Conservation (phyloP, 2,113 vertebrate genomes). For the Colius striatus region DNA sequence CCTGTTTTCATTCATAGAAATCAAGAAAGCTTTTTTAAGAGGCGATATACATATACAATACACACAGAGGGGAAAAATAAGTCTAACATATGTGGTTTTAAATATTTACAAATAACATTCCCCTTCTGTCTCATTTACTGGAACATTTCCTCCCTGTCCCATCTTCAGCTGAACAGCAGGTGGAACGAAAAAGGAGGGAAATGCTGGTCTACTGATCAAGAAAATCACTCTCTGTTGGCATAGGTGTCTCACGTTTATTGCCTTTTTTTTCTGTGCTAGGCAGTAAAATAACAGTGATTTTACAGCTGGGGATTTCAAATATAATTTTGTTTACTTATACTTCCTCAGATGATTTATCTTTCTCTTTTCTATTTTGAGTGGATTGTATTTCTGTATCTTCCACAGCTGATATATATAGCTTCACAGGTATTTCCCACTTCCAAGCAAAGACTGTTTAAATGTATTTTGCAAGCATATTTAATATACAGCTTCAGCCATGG, state of each 20-base stretch:
- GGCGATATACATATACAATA: neutral
- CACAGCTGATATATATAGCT: neutral
- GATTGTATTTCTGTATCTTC: neutral
- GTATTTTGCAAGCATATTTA: neutral
- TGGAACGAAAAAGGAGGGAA: neutral
- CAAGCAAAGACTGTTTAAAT: neutral
- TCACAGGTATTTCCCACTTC: constrained; percentile 1
- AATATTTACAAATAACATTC: neutral
- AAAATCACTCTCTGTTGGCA: neutral
- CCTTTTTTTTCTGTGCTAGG: neutral
- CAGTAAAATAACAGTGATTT: neutral
- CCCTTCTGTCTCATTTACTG: neutral
- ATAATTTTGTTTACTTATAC: constrained; percentile 4
- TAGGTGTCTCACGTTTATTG: neutral
- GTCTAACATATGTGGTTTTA: neutral
- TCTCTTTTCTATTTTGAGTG: neutral
- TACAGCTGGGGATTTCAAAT: neutral
- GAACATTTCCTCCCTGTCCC: neutral
- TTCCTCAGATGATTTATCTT: constrained; percentile 5
- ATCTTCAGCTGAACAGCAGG: neutral
- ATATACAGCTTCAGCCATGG: neutral
- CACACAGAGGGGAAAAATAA: neutral
- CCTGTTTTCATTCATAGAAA: neutral
- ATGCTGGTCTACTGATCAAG: neutral
- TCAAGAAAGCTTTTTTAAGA: neutral